These are phyloP conservation scores for Linyphia triangularis DNA, from an alignment of 2,888 invertebrate species.

Conservation along the genomic window DNA sequence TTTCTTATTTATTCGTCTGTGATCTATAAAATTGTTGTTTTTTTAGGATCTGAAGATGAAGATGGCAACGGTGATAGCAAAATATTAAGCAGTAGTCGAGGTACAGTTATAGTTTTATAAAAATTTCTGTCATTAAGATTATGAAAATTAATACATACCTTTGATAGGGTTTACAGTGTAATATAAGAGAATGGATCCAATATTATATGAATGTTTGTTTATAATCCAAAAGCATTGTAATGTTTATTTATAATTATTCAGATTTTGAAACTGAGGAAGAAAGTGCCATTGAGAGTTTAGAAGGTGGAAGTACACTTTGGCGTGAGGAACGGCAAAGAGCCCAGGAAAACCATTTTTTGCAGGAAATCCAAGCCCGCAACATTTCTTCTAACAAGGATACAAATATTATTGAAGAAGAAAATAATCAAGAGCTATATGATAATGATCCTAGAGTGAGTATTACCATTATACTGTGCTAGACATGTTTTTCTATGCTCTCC, in stretches of 20 bases:
- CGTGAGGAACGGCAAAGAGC: slow-evolving; percentile 73
- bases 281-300: slow-evolving; percentile 74
- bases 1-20: too few relatives aligned
- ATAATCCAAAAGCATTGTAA: neutral
- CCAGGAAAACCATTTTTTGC: slow-evolving; percentile 80
- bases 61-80: slow-evolving; percentile 70
- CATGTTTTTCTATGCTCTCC: slow-evolving; percentile 78
- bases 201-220: neutral
- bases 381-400: slow-evolving; percentile 32
- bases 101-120: slow-evolving; percentile 33
- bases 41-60: slow-evolving; percentile 74
- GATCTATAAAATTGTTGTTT: too few relatives aligned
- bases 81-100: slow-evolving; percentile 73
- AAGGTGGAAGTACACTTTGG: slow-evolving; percentile 75
- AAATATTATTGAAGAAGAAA: slow-evolving; percentile 76
- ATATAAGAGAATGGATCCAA: neutral
- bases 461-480: neutral
- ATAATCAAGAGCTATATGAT: slow-evolving; percentile 80
- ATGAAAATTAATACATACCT: neutral
- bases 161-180: neutral
- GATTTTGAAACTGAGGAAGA: slow-evolving; percentile 76
- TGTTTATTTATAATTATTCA: neutral
- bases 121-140: neutral
- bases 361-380: slow-evolving; percentile 86
- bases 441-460: slow-evolving; percentile 79